Conservation (phyloP, 30 jellyfish, hydroid and myxozoan genomes). For the Clytia hemisphaerica region DNA sequence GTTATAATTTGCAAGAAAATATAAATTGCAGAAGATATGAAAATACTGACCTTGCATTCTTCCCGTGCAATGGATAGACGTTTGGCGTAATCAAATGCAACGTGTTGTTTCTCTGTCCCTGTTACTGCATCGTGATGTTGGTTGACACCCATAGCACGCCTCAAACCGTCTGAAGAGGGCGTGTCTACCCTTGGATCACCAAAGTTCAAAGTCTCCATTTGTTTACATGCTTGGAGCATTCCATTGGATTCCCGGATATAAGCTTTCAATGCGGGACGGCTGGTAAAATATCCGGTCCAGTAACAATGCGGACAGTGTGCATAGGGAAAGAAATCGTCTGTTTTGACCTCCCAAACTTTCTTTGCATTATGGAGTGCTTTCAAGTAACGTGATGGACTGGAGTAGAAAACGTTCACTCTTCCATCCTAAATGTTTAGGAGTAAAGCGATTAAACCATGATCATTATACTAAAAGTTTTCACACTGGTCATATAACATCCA, state of each 20-base stretch:
- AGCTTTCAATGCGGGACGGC: slow-evolving; percentile 89
- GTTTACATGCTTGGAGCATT: slow-evolving; percentile 92
- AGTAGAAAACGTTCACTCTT: slow-evolving; percentile 73
- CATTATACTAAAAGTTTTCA: too few relatives aligned
- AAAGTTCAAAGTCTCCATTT: slow-evolving; percentile 55
- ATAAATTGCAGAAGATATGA: too few relatives aligned
- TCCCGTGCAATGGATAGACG: slow-evolving; percentile 81
- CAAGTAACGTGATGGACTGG: slow-evolving; percentile 87
- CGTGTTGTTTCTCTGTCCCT: slow-evolving; percentile 97
- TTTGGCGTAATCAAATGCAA: slow-evolving; percentile 80
- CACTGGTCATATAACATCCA: too few relatives aligned
- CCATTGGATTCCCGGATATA: slow-evolving; percentile 72
- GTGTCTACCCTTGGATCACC: slow-evolving; percentile 26
- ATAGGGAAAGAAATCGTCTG: slow-evolving; percentile 96
- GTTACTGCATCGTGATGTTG: slow-evolving; percentile 98
- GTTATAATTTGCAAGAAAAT: too few relatives aligned
- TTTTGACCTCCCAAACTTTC: slow-evolving; percentile 78
- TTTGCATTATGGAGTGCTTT: slow-evolving; percentile 83
- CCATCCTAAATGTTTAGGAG: slow-evolving; percentile 98
- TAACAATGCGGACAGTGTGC: slow-evolving; percentile 97
- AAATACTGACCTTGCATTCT: slow-evolving; percentile 96
- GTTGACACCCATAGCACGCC: slow-evolving; percentile 82
- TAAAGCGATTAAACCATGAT: too few relatives aligned
- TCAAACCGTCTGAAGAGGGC: slow-evolving; percentile 47
- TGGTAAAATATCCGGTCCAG: slow-evolving; percentile 97